A percentile compares a stretch with the other conserved stretches of the same genome.
These are phyloP conservation scores for Pelvicachromis taeniatus DNA, from an alignment of 2,113 vertebrate species.

Conservation along the genomic window DNA sequence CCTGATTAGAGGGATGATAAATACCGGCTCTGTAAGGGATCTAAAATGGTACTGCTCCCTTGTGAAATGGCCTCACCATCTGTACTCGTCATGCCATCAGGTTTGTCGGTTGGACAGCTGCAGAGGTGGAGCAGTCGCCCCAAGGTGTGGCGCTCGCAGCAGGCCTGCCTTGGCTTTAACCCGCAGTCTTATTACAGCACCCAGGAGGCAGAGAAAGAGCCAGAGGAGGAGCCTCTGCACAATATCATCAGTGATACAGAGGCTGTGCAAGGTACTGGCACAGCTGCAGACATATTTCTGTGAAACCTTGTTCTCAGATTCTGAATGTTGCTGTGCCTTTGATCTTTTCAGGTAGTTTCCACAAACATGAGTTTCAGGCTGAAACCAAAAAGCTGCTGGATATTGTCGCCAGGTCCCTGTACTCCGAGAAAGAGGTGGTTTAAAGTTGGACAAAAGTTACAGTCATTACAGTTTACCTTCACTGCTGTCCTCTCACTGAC, in stretches of 20 bases:
- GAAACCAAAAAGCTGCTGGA: constrained; percentile 97
- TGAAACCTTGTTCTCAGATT: not conserved
- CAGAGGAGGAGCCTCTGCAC: constrained; percentile 73
- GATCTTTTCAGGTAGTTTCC: constrained; percentile 75
- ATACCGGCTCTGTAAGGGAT: not conserved
- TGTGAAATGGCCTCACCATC: not conserved
- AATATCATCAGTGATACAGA: constrained; percentile 84
- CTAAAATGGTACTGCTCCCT: not conserved
- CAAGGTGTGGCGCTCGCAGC: not conserved
- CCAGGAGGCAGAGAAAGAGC: constrained; percentile 73
- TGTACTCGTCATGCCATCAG: constrained; percentile 30
- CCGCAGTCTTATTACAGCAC: constrained; percentile 77
- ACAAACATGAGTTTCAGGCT: constrained; percentile 94
- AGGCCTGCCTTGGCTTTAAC: not conserved
- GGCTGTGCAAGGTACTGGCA: constrained; percentile 78
- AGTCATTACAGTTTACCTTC: not conserved
- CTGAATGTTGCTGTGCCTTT: not conserved
- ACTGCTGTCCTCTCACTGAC: not conserved
- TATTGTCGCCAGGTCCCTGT: constrained; percentile 92
- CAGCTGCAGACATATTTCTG: not conserved
- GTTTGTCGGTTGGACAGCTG: constrained; percentile 26
- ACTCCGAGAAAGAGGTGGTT: constrained; percentile 87
- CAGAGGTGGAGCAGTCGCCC: not conserved
- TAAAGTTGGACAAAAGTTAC: not conserved
- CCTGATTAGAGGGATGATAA: not conserved